A percentile compares a stretch with the other conserved stretches of the same genome.
Evolutionary conservation across 2,113 vertebrate species (phyloP).

Genomic region (Gracilinanus agilis): DNA sequence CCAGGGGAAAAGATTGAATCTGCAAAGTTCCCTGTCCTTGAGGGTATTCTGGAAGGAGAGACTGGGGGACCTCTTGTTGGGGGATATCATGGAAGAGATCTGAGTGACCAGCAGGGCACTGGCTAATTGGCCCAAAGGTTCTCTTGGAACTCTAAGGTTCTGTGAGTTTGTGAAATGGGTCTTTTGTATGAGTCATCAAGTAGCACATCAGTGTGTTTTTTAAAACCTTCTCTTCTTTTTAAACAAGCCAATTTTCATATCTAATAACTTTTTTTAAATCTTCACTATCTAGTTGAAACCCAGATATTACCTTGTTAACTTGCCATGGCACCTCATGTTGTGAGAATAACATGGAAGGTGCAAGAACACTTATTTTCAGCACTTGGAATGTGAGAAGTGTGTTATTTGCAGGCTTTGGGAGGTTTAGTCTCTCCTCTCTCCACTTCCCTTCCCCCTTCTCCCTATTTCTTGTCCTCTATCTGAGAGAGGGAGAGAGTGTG

Average conservation of each 20-base stretch:
- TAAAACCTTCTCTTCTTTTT: constrained; percentile 12
- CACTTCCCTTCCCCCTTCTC: constrained; percentile 14
- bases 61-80: neutral
- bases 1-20: neutral
- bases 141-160: neutral
- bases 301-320: constrained; percentile 58
- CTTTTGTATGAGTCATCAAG: neutral
- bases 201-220: neutral
- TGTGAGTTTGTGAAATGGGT: neutral
- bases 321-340: constrained; percentile 47
- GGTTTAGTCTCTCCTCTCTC: constrained; percentile 2
- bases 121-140: neutral
- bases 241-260: constrained; percentile 46
- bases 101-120: neutral
- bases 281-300: constrained; percentile 60
- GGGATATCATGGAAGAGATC: neutral
- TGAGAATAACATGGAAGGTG: constrained; percentile 68
- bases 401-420: constrained; percentile 58
- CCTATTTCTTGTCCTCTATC: constrained; percentile 52
- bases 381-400: constrained; percentile 67
- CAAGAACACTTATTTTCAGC: constrained; percentile 78
- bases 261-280: constrained; percentile 16
- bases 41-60: neutral
- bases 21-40: neutral
- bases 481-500: neutral